Evolutionary conservation across 2,888 invertebrate genomes (phyloP), one percentile per base, ranked within the genome.

Genomic region (Andricus quercusramuli): DNA sequence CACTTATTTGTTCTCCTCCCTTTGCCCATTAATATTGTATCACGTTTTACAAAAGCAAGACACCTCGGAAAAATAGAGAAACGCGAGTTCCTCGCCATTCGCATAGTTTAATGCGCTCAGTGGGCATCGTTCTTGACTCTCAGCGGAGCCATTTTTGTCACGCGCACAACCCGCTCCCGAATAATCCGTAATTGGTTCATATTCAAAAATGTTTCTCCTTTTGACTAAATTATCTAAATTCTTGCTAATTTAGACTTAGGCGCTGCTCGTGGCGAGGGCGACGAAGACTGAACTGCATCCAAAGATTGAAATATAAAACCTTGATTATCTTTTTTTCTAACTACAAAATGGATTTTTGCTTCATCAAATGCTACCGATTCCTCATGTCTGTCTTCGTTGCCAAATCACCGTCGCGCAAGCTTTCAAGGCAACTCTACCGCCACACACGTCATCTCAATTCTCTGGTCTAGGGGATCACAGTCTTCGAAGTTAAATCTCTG

Each of bases 11-110:
- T 85, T 85, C 81, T 83, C 85, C 84, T 85, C 79, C 74, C 70
- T 83, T 78, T 66, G 76, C 29, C 74, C 77, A 80, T 80, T 79
- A 25, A 25, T 25, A 64, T 81, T 82, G 65, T 68, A 79, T 79
- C 74, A 70, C 70, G 20, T 70, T 85, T 87, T 89, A 89, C 85
- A 90, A 89, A 89, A 88, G 86, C 88, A 82, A 74, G 84, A 87
- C 84, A 87, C 82, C 84, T 87, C 85, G 85, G 86, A 89, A 87
- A 89, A 88, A 86, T 86, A 88, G 85, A 88, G 82, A 85, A 84
- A 82, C 83, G 77, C 82, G 78, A 82, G 80, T 83, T 76, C 62
- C 59, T 78, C 64, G 67, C 65, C 51, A 41, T 29, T 64, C 70
- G 44, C 29, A 66, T 78, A 20, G 17, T 20, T 78, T 25, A n/a